These are phyloP conservation scores for Cololabis saira DNA, from an alignment of 2,113 vertebrate genomes.

Conservation along the genomic window DNA sequence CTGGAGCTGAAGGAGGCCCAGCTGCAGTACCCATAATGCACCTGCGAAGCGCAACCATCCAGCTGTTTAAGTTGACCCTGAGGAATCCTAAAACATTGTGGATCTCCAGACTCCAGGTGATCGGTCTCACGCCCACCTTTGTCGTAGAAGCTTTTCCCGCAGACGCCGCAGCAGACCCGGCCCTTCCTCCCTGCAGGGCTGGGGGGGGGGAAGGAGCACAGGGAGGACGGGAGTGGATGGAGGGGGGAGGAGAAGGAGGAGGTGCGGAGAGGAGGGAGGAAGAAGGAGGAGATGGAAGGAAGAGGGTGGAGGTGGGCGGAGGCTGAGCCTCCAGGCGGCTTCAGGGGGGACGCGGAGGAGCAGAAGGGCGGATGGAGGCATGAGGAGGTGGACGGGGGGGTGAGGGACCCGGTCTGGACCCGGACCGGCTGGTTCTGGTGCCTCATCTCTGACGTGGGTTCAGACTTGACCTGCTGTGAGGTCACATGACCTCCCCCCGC, in stretches of 20 bases:
- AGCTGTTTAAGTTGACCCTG: too few relatives aligned
- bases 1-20: too few relatives aligned
- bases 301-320: conserved; percentile 20
- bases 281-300: conserved; percentile 30
- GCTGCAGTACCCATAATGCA: too few relatives aligned
- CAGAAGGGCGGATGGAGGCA: not conserved
- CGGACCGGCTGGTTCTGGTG: not conserved
- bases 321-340: not conserved
- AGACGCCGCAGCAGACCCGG: conserved; percentile 92
- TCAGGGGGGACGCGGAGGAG: conserved; percentile 1
- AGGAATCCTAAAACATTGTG: too few relatives aligned
- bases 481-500: not conserved
- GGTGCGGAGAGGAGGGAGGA: conserved; percentile 6
- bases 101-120: too few relatives aligned
- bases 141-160: conserved; percentile 97
- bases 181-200: conserved; percentile 81
- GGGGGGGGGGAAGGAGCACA: conserved; percentile 32
- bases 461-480: not conserved
- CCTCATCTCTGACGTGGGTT: not conserved
- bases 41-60: too few relatives aligned
- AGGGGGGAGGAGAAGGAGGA: conserved; percentile 19
- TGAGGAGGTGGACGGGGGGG: conserved; percentile 21
- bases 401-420: too few relatives aligned
- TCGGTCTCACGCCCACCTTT: conserved; percentile 79
- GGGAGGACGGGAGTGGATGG: conserved; percentile 31